Conservation (phyloP, 2,113 vertebrate genomes). For the Chionomys nivalis region DNA sequence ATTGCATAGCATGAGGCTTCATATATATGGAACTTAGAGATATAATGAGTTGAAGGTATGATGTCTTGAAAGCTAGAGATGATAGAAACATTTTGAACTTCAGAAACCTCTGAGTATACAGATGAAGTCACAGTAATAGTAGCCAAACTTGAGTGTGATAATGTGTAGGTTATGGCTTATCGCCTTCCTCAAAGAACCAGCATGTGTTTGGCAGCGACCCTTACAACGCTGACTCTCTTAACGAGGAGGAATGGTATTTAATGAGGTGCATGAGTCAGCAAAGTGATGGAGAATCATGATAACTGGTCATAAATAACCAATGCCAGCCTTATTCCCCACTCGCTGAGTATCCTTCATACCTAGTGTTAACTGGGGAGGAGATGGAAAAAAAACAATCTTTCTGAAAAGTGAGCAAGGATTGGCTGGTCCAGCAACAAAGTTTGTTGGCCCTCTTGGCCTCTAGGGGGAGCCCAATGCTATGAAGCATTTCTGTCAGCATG, state of each 20-base stretch:
- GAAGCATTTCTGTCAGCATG: not conserved
- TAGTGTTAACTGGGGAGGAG: not conserved
- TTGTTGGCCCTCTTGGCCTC: not conserved
- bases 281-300: not conserved
- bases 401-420: not conserved
- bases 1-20: not conserved
- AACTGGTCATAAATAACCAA: not conserved
- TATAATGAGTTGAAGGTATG: not conserved
- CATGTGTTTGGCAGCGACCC: too few species aligned
- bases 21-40: not conserved
- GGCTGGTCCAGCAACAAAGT: not conserved
- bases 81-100: not conserved
- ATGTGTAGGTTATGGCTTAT: not conserved
- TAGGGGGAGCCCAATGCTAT: slow-evolving; percentile 39
- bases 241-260: not conserved
- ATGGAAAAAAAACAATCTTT: not conserved
- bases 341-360: not conserved
- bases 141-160: not conserved
- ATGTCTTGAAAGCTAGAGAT: not conserved
- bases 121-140: not conserved
- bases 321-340: too few species aligned
- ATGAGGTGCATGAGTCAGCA: not conserved
- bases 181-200: not conserved
- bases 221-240: too few species aligned
- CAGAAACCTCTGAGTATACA: not conserved